These are phyloP conservation scores for Calliphora vomitoria DNA, from an alignment of 2,888 invertebrate genomes.

Conservation along the genomic window DNA sequence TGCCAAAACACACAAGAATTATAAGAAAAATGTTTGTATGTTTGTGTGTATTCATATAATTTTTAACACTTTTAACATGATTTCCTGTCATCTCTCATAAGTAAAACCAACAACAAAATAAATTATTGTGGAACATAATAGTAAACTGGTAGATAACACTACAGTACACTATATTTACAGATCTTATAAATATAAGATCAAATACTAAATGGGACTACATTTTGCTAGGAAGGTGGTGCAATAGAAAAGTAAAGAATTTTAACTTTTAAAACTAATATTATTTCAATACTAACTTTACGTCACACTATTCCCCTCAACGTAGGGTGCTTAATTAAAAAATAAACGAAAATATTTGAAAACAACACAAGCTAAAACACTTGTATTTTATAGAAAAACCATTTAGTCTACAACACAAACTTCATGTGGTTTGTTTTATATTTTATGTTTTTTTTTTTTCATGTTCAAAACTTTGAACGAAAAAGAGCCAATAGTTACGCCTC, in stretches of 20 bases:
- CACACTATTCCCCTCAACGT: background rate
- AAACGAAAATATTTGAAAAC: constrained; percentile 45
- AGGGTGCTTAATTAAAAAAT: constrained; percentile 19
- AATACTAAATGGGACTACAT: too few relatives aligned
- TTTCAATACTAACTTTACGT: too few relatives aligned
- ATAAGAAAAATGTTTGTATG: constrained; percentile 3
- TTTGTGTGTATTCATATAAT: constrained; percentile 1
- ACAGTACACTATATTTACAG: background rate
- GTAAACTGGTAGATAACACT: background rate
- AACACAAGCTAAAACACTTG: constrained; percentile 21
- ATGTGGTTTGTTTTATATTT: constrained; percentile 42
- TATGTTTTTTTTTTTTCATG: constrained; percentile 55
- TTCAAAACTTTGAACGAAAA: constrained; percentile 53
- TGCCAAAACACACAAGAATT: constrained; percentile 26
- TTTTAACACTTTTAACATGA: constrained; percentile 63
- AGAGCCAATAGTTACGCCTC: constrained; percentile 71
- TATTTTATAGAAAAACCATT: constrained; percentile 57
- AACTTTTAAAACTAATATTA: background rate
- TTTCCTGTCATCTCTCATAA: constrained; percentile 68
- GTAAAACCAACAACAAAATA: constrained; percentile 6
- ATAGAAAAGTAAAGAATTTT: background rate
- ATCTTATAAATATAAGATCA: background rate
- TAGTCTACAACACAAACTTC: constrained; percentile 35
- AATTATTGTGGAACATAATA: background rate
- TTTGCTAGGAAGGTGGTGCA: background rate